Evolutionary conservation across 1,140 invertebrate genomes (phyloP), one percentile per base, ranked within the genome.

Genomic region (Akabosia matsudoensis): DNA sequence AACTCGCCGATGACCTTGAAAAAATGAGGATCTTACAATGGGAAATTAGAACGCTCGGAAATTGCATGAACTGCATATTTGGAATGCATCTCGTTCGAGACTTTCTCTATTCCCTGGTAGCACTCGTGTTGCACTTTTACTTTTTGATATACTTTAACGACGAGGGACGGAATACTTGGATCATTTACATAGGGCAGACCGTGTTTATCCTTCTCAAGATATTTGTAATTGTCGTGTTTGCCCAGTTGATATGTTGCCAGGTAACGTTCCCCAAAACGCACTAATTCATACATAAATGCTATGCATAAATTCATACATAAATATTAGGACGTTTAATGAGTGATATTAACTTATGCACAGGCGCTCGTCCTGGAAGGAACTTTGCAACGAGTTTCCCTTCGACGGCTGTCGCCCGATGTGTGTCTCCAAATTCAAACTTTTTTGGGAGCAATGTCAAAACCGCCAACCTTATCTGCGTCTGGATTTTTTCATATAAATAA

Each of bases 11-110:
- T 1, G 70, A 76, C 37, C 30, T 79, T 34, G 78, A 79, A 45
- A 79, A 79, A 67, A 67, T 79, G 73, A 33, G 78, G 33, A 71
- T 74, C 54, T 73, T 79, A 2, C 75, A 79, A 51, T 51, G 28
- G 51, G 78, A 79, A 73, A 26, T 79, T 0, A n/a, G 54, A 24
- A 4, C 37, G 18, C 28, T 74, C 10, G 16, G 24, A 18, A 26
- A 33, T 13, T 52, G 22, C 37, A 74, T 75, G 26, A 79, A 75
- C 26, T 28, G 34, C 3, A 74, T 79, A 4, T 79, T 79, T 77
- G 78, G 78, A 31, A 18, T 14, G 26, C 78, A 79, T 31, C 71
- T 79, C 26, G 67, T 77, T 37, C 28, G 78, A 52, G 78, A 79
- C 52, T 74, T 71, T 51, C 30, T 74, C 14, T 70, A 37, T 54